These are phyloP conservation scores for Neria commutata DNA, from an alignment of 2,888 invertebrate genomes.

Conservation along the genomic window DNA sequence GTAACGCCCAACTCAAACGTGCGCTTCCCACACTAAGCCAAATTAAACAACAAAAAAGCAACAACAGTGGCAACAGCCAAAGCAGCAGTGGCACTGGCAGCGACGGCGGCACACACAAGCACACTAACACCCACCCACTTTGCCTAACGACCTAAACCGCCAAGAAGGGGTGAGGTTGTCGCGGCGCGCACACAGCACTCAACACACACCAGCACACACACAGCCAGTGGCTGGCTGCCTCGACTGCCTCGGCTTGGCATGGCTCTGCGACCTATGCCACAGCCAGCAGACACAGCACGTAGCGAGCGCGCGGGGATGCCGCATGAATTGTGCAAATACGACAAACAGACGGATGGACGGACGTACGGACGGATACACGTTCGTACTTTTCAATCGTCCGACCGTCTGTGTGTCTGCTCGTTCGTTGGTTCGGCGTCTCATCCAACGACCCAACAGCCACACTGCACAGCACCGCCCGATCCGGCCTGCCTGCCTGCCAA, in stretches of 20 bases:
- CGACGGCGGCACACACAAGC: neutral
- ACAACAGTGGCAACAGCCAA: conserved; percentile 10
- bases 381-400: conserved; percentile 6
- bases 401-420: neutral
- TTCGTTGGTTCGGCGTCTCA: neutral
- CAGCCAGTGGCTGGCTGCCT: neutral
- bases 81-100: conserved; percentile 6
- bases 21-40: conserved; percentile 13
- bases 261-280: conserved; percentile 30
- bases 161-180: neutral
- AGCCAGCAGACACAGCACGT: conserved; percentile 14
- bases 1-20: conserved; percentile 15
- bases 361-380: conserved; percentile 6
- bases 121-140: neutral
- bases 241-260: too few relatives aligned
- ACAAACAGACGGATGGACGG: conserved; percentile 12
- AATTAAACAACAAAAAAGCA: conserved; percentile 2
- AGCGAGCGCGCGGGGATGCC: too few relatives aligned
- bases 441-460: neutral
- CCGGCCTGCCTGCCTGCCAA: conserved; percentile 21
- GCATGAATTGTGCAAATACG: conserved; percentile 22
- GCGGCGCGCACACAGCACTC: too few relatives aligned
- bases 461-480: conserved; percentile 3
- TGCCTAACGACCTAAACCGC: neutral
- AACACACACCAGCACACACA: too few relatives aligned